Base-by-base conservation (phyloP, 2,888 invertebrate species). In the Trilocha varians region DNA sequence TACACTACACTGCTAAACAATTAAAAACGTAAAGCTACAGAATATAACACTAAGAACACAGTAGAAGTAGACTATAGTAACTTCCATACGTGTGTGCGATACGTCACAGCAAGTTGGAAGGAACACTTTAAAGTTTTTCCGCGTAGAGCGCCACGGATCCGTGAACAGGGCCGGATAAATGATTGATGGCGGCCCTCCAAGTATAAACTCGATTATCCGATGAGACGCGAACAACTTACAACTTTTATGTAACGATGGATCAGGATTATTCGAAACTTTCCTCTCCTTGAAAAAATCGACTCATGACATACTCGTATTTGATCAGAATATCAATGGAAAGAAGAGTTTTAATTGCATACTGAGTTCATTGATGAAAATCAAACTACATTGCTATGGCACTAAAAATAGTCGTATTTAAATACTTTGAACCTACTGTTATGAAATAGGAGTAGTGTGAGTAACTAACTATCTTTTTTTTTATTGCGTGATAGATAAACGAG, bases 191-290 rank as follows among this genome's bases (percentile, higher is more conserved):
- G 71, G 74, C 68, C 75, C 76, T 76, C 73, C 79, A 84, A 85
- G 84, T 79, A 84, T 79, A 85, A 85, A 85, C 84, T 85, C 84
- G 84, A 85, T 85, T 85, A 85, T 85, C 84, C 83, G 78, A 68
- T 68, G 79, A 79, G 83, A 82, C 84, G 82, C 74, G 84, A 83
- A 84, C 83, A 83, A 84, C 84, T 83, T 78, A 78, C 83, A 83
- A 84, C 75, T 85, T 85, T 84, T 84, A 78, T 84, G 79, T 85
- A 80, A 83, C 83, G 83, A 84, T 82, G 84, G 83, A 84, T 83
- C 83, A 78, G 76, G 80, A 83, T 82, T 85, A 83, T 78, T 76
- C 62, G 67, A 72, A 79, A 83, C 72, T 82, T 83, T 68, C n/a
- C 69, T 61, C 61, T 60, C 54, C 48, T 55, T 57, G 57, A 75